Evolutionary conservation across 2,113 vertebrate genomes (phyloP).

Genomic region (Neodon shergylaensis): DNA sequence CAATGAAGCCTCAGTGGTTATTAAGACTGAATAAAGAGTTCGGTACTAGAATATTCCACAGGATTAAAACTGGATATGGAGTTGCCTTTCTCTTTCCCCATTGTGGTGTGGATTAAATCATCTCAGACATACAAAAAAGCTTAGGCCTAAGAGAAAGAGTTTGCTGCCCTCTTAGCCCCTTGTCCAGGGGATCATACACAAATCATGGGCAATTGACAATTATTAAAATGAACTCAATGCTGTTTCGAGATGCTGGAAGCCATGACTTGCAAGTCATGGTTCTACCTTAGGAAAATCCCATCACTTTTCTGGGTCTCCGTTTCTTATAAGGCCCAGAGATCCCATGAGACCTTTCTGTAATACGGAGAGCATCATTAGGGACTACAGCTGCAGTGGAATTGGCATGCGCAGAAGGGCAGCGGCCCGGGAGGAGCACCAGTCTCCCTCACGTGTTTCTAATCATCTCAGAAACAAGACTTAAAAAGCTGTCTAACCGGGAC

Average conservation of each 20-base stretch:
- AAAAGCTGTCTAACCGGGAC: conserved; percentile 71
- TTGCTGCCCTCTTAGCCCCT: not conserved
- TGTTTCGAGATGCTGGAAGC: not conserved
- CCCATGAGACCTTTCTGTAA: not conserved
- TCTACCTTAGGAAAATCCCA: not conserved
- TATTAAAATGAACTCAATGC: not conserved
- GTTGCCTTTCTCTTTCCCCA: not conserved
- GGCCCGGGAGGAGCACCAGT: conserved; percentile 45
- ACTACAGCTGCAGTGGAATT: not conserved
- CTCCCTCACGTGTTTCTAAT: conserved; percentile 34
- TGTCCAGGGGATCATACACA: not conserved
- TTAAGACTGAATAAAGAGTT: not conserved
- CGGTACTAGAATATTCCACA: not conserved
- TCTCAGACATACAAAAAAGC: not conserved
- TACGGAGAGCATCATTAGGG: not conserved
- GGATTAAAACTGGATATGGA: not conserved
- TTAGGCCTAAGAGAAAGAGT: not conserved
- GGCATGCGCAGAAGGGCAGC: not conserved
- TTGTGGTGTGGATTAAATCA: not conserved
- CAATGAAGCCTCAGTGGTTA: not conserved
- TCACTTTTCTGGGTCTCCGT: not conserved
- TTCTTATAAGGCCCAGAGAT: not conserved
- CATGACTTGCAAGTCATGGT: not conserved
- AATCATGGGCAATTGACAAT: not conserved
- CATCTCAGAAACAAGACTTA: conserved; percentile 41